Conservation (phyloP, 1,140 invertebrate species). For the Papilio helenus region DNA sequence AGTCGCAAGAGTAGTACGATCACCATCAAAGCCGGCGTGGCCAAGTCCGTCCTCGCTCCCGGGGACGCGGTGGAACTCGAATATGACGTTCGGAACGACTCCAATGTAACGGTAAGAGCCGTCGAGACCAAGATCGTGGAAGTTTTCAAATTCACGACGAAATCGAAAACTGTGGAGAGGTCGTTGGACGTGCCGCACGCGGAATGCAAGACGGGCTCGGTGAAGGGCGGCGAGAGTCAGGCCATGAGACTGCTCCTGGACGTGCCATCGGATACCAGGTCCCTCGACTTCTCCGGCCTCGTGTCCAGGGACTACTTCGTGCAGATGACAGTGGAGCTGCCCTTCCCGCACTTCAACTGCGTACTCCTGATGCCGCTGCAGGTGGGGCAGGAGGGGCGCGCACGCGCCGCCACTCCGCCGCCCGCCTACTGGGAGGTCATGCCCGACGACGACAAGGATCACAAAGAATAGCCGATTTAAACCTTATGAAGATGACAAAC, state of each 20-base stretch:
- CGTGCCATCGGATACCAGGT: constrained; percentile 44
- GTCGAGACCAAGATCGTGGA: constrained; percentile 51
- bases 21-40: constrained; percentile 50
- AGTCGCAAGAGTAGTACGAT: constrained; percentile 45
- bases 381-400: constrained; percentile 36
- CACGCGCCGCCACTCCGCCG: constrained; percentile 24
- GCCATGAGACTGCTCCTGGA: constrained; percentile 41
- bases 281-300: constrained; percentile 50
- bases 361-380: constrained; percentile 48
- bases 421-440: constrained; percentile 53
- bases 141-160: constrained; percentile 42
- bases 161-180: constrained; percentile 20
- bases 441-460: constrained; percentile 43
- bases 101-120: constrained; percentile 46
- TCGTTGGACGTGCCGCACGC: constrained; percentile 43
- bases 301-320: constrained; percentile 51
- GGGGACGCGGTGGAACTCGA: constrained; percentile 49
- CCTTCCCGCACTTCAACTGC: constrained; percentile 50
- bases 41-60: constrained; percentile 46
- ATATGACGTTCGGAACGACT: constrained; percentile 54
- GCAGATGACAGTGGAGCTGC: constrained; percentile 45
- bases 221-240: constrained; percentile 43
- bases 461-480: constrained; percentile 9
- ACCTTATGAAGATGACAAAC: not conserved
- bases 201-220: constrained; percentile 44